Evolutionary conservation across 2,888 invertebrate species (phyloP).

Genomic region (Deilephila elpenor): DNA sequence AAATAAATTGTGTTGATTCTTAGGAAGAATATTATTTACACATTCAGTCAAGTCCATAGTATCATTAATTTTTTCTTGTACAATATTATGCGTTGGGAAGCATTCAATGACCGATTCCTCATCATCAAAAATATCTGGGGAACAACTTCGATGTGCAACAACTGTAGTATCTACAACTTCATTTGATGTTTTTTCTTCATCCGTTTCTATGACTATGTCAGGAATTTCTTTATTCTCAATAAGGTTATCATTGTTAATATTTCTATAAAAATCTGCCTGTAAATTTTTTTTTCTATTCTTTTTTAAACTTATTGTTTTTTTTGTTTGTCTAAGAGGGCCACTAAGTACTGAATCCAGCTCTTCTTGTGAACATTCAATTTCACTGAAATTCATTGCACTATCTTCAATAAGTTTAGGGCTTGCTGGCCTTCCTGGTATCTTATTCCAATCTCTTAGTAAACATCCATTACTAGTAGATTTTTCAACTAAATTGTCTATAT

Average conservation of each 20-base stretch:
- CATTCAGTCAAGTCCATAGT: constrained; percentile 71
- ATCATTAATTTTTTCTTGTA: constrained; percentile 53
- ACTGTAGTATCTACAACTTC: constrained; percentile 31
- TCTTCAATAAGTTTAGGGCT: constrained; percentile 71
- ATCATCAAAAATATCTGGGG: constrained; percentile 81
- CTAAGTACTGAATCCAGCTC: constrained; percentile 71
- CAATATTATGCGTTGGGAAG: constrained; percentile 31
- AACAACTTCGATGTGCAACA: constrained; percentile 59
- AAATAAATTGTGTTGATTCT: constrained; percentile 8
- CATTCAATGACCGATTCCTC: constrained; percentile 55
- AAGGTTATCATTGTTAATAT: background rate
- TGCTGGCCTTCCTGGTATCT: constrained; percentile 86
- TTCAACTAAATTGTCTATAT: constrained; percentile 76
- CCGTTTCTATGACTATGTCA: constrained; percentile 21
- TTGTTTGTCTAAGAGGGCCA: constrained; percentile 58
- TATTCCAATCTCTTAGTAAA: constrained; percentile 85
- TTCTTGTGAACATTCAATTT: constrained; percentile 64
- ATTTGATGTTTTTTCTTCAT: constrained; percentile 25
- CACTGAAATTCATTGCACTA: constrained; percentile 57
- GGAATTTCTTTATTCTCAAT: background rate
- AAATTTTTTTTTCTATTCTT: constrained; percentile 21
- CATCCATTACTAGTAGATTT: constrained; percentile 68
- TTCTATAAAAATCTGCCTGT: background rate
- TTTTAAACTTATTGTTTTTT: constrained; percentile 53
- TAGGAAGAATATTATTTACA: constrained; percentile 29